A percentile compares a stretch with the other conserved stretches of the same genome.
phyloP scores from a whole-genome alignment of 2,113 vertebrate genomes.

The Alaudala cheleensis region DNA sequence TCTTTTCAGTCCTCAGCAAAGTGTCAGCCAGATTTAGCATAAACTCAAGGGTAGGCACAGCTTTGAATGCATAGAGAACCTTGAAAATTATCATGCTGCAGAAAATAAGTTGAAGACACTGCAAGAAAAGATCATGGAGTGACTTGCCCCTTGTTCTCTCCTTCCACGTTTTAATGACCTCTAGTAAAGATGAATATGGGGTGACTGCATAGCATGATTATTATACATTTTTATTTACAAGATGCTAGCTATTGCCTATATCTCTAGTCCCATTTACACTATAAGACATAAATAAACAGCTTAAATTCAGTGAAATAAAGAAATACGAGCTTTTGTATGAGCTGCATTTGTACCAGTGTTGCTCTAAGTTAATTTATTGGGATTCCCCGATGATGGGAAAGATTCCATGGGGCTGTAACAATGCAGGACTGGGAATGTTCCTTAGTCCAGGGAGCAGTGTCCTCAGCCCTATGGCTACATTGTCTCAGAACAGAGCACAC shows the following conservation, averaged over 20 bases:
- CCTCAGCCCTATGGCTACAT: background rate
- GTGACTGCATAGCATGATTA: accelerated
- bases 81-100: background rate
- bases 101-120: background rate
- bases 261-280: background rate
- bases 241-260: background rate
- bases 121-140: background rate
- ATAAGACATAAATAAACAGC: background rate
- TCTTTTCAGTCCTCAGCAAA: conserved; percentile 9
- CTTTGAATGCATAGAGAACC: background rate
- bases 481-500: background rate
- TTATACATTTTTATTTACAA: background rate
- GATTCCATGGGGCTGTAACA: background rate
- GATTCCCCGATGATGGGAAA: background rate
- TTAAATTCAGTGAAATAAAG: background rate
- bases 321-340: background rate
- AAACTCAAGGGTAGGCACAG: background rate
- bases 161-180: background rate
- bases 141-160: background rate
- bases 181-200: background rate
- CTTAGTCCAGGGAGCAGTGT: background rate
- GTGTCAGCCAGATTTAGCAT: background rate
- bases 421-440: background rate
- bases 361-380: background rate
- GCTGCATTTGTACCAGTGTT: background rate